These are phyloP conservation scores for Caenorhabditis parvicauda DNA, from an alignment of 2,888 invertebrate genomes.

Conservation along the genomic window DNA sequence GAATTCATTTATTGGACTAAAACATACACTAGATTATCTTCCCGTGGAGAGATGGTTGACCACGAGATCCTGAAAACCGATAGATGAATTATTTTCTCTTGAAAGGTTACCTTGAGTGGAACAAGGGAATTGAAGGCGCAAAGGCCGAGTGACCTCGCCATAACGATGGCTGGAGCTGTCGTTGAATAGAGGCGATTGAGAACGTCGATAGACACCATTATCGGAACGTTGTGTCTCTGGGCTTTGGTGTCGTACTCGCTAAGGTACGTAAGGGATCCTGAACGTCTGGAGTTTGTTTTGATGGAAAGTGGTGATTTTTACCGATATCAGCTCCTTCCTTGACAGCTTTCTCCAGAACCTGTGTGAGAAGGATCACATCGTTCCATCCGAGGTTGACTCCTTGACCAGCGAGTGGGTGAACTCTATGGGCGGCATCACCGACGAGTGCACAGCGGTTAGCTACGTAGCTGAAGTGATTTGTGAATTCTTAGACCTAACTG, in stretches of 20 bases:
- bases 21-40: no score
- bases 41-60: slow-evolving; percentile 21
- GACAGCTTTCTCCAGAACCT: slow-evolving; percentile 73
- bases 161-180: slow-evolving; percentile 48
- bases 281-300: slow-evolving; percentile 9
- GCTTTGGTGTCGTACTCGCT: slow-evolving; percentile 80
- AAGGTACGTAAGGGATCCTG: slow-evolving; percentile 75
- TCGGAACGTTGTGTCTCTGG: slow-evolving; percentile 83
- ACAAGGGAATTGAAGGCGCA: slow-evolving; percentile 28
- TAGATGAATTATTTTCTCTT: no score
- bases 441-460: slow-evolving; percentile 79
- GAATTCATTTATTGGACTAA: no score
- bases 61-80: slow-evolving; percentile 12
- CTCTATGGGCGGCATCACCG: slow-evolving; percentile 75
- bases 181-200: slow-evolving; percentile 35
- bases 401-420: slow-evolving; percentile 88
- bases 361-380: slow-evolving; percentile 78
- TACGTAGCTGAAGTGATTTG: slow-evolving; percentile 75
- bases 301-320: not conserved
- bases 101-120: slow-evolving; percentile 8
- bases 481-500: not conserved
- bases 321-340: slow-evolving; percentile 76
- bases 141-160: slow-evolving; percentile 56
- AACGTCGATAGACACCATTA: slow-evolving; percentile 69
- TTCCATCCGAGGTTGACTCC: slow-evolving; percentile 96